phyloP scores from a whole-genome alignment of 2,797 vertebrate species.

The Gadopsis bispinosus region DNA sequence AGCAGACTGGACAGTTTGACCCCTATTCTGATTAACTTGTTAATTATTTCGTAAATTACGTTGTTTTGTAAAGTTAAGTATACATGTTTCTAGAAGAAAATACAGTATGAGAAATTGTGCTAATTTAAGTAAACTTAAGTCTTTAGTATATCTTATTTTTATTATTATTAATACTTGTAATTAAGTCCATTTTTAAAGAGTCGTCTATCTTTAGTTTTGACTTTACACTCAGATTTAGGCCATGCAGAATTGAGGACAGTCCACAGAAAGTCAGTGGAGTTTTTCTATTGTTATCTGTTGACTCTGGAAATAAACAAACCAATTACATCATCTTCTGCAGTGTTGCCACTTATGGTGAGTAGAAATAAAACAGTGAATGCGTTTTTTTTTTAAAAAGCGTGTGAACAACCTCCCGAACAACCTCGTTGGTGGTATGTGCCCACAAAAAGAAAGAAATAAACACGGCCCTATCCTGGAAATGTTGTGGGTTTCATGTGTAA shows the following conservation, averaged over 20 bases:
- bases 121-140: background rate
- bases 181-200: background rate
- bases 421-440: background rate
- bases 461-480: background rate
- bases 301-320: background rate
- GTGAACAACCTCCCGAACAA: background rate
- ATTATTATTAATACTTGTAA: background rate
- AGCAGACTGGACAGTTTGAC: background rate
- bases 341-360: background rate
- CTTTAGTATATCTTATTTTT: background rate
- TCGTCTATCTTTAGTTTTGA: background rate
- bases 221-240: too few species aligned
- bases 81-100: background rate
- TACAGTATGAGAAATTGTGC: too few species aligned
- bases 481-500: background rate
- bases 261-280: too few species aligned
- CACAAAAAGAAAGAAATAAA: background rate
- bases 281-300: background rate
- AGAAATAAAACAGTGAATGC: too few species aligned
- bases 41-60: background rate
- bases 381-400: too few species aligned
- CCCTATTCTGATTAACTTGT: background rate
- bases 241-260: too few species aligned
- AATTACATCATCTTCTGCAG: background rate
- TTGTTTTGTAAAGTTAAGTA: background rate